Conservation (phyloP, 2,113 vertebrate species). For the Pterophyllum scalare region DNA sequence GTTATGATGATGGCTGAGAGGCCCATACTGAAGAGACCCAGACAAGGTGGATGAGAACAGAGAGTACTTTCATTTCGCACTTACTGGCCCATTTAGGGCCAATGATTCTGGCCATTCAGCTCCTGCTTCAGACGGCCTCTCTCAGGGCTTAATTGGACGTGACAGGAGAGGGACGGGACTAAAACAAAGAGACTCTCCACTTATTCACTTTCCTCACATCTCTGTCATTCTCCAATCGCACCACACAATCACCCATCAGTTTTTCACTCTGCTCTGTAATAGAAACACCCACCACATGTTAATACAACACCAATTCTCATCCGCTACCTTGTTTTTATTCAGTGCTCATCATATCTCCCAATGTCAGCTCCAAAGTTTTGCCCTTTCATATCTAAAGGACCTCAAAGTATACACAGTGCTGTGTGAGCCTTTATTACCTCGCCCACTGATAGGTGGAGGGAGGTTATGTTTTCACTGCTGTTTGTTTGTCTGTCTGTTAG, state of each 20-base stretch:
- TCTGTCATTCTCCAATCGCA: conserved; percentile 33
- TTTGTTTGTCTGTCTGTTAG: no score
- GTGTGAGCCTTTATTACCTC: not conserved
- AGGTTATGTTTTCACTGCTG: no score
- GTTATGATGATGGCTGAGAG: conserved; percentile 62
- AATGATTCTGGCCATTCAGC: conserved; percentile 68
- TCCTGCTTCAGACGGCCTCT: conserved; percentile 57
- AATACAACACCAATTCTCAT: conserved; percentile 8
- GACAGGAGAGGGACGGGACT: conserved; percentile 54
- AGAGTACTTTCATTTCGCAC: conserved; percentile 67
- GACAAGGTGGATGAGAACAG: conserved; percentile 56
- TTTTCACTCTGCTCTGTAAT: conserved; percentile 25
- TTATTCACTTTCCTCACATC: conserved; percentile 45
- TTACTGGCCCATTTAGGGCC: conserved; percentile 75
- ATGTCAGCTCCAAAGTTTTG: not conserved
- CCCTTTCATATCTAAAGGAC: not conserved
- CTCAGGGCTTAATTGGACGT: conserved; percentile 63
- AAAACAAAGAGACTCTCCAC: conserved; percentile 52
- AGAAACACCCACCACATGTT: conserved; percentile 24
- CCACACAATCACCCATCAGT: conserved; percentile 33
- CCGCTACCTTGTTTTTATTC: conserved; percentile 12
- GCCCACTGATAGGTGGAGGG: no score
- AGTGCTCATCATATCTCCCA: not conserved
- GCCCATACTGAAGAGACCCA: conserved; percentile 23
- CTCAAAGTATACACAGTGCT: not conserved